A percentile compares a stretch with the other conserved stretches of the same genome.
Evolutionary conservation across 2,113 vertebrate species (phyloP).

Genomic region (Cebus imitator): DNA sequence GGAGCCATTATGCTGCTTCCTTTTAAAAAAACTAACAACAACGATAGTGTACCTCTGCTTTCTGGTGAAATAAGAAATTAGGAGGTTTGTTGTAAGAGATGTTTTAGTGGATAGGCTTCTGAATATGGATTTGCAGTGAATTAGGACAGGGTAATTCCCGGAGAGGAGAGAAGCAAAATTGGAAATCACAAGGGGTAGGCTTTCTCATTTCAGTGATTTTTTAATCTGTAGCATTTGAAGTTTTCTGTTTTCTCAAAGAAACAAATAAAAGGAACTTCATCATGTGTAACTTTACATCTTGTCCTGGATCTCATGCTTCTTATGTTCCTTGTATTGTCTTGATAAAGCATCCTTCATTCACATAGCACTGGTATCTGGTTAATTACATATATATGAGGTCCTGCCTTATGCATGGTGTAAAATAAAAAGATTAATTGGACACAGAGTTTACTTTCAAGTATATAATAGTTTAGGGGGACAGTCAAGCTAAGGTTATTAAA

Average conservation of each 20-base stretch:
- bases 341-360: neutral
- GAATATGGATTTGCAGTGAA: neutral
- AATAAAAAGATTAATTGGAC: neutral
- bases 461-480: neutral
- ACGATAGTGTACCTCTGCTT: neutral
- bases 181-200: neutral
- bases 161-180: neutral
- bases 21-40: neutral
- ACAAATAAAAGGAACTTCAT: neutral
- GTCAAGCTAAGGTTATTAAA: neutral
- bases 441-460: neutral
- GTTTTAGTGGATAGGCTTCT: neutral
- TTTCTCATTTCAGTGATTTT: neutral
- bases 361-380: neutral
- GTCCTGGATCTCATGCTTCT: neutral
- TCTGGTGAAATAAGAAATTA: neutral
- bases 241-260: neutral
- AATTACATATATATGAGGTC: neutral
- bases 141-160: neutral
- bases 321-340: neutral
- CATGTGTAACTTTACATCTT: neutral
- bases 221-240: neutral
- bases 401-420: neutral
- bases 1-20: neutral
- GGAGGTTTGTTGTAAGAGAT: neutral